phyloP scores from a whole-genome alignment of 2,113 vertebrate species.

The Eolophus roseicapilla region DNA sequence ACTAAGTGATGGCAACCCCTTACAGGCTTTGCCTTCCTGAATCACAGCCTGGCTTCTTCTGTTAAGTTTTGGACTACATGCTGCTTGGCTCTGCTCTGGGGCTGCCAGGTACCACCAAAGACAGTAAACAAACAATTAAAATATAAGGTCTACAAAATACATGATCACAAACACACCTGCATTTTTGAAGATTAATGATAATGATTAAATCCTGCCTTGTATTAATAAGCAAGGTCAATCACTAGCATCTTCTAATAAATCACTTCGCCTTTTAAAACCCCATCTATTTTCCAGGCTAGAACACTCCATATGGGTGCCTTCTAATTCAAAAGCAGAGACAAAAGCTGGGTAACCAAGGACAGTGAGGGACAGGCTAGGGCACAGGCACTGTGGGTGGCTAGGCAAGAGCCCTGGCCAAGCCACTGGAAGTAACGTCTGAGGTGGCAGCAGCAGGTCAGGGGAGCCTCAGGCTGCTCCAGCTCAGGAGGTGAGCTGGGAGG shows the following conservation, averaged over 20 bases:
- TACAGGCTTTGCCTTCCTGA: not conserved
- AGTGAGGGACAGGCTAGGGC: not conserved
- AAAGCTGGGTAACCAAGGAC: not conserved
- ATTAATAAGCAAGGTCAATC: not conserved
- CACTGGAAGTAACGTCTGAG: accelerated
- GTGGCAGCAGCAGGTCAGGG: not conserved
- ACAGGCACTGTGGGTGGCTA: not conserved
- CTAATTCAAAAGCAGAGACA: not conserved
- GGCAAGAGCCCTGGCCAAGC: not conserved
- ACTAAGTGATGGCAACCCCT: accelerated
- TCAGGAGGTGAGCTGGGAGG: not conserved
- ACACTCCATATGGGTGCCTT: not conserved
- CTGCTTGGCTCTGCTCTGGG: not conserved
- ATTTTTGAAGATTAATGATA: not conserved
- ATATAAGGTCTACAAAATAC: not conserved
- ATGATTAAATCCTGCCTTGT: not conserved
- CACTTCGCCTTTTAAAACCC: not conserved
- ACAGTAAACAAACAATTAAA: not conserved
- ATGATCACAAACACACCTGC: not conserved
- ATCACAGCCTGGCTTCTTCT: not conserved
- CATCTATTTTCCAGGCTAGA: not conserved
- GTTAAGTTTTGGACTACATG: not conserved
- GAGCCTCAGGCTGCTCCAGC: not conserved
- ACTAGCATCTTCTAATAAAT: not conserved
- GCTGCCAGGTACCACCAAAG: not conserved